Percentiles rank a stretch among this genome's conserved stretches.
Evolutionary conservation across 1,140 invertebrate species (phyloP).

Genomic region (Paraescarpia echinospica): DNA sequence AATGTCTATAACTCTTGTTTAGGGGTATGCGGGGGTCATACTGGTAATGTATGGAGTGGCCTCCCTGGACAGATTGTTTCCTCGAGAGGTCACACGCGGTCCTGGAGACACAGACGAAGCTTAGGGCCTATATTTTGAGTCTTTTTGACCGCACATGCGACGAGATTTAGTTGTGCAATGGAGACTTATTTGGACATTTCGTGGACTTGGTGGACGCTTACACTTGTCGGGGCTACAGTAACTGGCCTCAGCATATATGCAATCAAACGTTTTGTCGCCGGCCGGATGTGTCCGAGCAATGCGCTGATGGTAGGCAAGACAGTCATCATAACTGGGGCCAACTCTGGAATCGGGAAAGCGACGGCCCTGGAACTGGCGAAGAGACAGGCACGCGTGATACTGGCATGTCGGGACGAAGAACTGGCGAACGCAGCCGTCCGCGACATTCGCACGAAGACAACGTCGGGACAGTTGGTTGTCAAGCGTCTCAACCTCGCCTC

Average conservation of each 20-base stretch:
- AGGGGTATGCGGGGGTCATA: no score
- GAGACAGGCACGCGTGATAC: slow-evolving; percentile 71
- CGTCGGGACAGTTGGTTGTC: slow-evolving; percentile 74
- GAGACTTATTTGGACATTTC: background rate
- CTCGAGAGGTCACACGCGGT: background rate
- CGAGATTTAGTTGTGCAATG: background rate
- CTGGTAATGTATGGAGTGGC: no score
- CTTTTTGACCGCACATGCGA: background rate
- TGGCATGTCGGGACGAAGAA: slow-evolving; percentile 78
- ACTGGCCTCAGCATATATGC: background rate
- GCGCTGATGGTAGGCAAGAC: slow-evolving; percentile 68
- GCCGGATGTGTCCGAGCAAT: slow-evolving; percentile 11
- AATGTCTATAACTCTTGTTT: no score
- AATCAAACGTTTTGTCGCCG: background rate
- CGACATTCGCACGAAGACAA: slow-evolving; percentile 75
- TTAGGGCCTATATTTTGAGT: background rate
- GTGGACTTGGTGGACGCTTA: background rate
- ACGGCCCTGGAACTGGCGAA: slow-evolving; percentile 67
- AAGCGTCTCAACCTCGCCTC: slow-evolving; percentile 73
- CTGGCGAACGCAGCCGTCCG: slow-evolving; percentile 74
- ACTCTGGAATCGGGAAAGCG: slow-evolving; percentile 85
- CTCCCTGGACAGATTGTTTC: no score
- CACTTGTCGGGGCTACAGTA: background rate
- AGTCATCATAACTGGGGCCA: slow-evolving; percentile 81
- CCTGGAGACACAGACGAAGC: no score